Evolutionary conservation across 2,797 vertebrate genomes (phyloP).

Genomic region (Staurois parvus): DNA sequence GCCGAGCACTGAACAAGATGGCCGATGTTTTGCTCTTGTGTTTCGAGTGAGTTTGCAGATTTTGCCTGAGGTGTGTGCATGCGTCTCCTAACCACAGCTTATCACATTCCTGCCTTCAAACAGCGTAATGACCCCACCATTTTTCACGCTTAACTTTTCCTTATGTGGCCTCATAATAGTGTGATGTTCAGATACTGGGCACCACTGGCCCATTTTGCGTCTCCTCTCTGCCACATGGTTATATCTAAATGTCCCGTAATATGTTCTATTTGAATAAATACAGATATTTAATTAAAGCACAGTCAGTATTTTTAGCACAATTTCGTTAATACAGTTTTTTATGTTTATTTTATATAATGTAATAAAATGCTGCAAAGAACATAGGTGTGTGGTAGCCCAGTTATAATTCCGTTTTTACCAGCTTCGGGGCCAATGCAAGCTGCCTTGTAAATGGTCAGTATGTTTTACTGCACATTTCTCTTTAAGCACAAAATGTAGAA

Average conservation of each 20-base stretch:
- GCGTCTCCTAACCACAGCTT: conserved; percentile 12
- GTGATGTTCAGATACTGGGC: conserved; percentile 22
- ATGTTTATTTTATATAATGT: neutral
- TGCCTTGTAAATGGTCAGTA: no score
- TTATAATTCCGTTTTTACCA: neutral
- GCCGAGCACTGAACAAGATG: conserved; percentile 17
- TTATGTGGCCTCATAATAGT: conserved; percentile 39
- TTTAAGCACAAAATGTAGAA: no score
- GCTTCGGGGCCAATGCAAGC: no score
- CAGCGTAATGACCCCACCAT: conserved; percentile 1
- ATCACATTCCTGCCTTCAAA: conserved; percentile 6
- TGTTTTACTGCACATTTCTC: no score
- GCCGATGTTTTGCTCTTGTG: conserved; percentile 6
- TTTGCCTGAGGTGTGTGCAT: conserved; percentile 42
- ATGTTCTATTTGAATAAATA: neutral
- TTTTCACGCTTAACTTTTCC: conserved; percentile 33
- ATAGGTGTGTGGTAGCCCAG: neutral
- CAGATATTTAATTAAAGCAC: no score
- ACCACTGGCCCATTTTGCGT: neutral
- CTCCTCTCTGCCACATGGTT: conserved; percentile 5
- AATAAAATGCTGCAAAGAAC: neutral
- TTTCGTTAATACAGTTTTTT: no score
- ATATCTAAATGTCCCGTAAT: conserved; percentile 3
- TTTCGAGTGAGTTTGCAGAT: conserved; percentile 32
- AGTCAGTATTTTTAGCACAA: no score